A percentile compares a stretch with the other conserved stretches of the same genome.
Conservation (phyloP, 2,113 vertebrate genomes). For the Cryptotis parvus region DNA sequence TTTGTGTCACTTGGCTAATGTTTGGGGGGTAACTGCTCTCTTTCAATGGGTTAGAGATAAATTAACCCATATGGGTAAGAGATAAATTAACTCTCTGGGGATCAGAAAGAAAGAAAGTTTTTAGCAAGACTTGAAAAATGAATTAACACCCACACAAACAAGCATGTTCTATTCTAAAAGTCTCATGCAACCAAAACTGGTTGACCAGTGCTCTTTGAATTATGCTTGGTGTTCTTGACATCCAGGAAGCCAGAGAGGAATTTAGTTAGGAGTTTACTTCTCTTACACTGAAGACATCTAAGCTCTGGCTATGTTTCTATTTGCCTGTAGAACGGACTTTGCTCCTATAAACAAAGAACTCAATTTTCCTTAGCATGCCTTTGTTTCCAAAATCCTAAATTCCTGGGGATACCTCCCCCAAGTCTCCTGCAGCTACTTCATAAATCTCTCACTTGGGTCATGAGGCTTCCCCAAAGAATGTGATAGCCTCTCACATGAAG, state of each 20-base stretch:
- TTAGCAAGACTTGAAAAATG: not conserved
- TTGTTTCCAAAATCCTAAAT: not conserved
- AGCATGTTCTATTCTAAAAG: not conserved
- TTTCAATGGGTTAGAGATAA: not conserved
- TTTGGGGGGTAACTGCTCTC: too few relatives aligned
- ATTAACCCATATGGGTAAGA: not conserved
- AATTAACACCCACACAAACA: not conserved
- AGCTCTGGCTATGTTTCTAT: not conserved
- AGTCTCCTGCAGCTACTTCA: not conserved
- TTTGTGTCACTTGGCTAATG: too few relatives aligned
- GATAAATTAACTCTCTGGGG: not conserved
- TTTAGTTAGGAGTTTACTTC: not conserved
- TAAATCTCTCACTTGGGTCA: not conserved
- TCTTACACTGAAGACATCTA: not conserved
- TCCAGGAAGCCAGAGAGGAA: conserved; percentile 29
- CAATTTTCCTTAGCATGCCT: not conserved
- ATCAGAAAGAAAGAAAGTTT: not conserved
- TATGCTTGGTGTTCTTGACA: not conserved
- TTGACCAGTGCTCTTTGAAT: not conserved
- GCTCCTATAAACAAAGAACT: not conserved
- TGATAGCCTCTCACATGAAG: too few relatives aligned
- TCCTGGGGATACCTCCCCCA: not conserved
- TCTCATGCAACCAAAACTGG: conserved; percentile 1
- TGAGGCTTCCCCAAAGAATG: not conserved
- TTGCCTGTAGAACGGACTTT: not conserved